Base-by-base conservation (phyloP, 30 jellyfish, hydroid and myxozoan species). In the Cassiopea xamachana region DNA sequence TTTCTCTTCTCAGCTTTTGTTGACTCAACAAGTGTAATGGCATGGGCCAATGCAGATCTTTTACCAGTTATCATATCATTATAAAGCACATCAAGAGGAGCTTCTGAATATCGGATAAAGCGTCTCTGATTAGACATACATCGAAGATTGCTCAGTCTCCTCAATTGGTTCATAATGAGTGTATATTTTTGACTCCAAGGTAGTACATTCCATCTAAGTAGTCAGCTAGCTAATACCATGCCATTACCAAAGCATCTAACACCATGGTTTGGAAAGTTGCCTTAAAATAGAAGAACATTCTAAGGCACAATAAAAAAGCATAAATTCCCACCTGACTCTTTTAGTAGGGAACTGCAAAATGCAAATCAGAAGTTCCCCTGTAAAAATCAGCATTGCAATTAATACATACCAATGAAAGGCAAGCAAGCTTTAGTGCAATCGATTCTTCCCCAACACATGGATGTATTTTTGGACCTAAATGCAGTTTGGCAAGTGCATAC, bases 1-100 rank as follows among this genome's bases (percentile, higher is more conserved):
- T 44, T 67, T 43, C 95, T 91, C 47, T 94, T 92, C 19, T 77
- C 92, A 7, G 80, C 89, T 7, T 69, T 83, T 50, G 98, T 97
- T 61, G 99, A 97, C 72, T 97, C 99, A 55, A 89, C 97, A 27
- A 97, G 93, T 0, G 99, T 93, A 5, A 97, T 97, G 0, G 98
- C 97, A 18, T 85, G 91, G 1, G 99, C 98, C 13, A 97, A 84
- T 19, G 99, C 95, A 14, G 97, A 87, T 60, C 99, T 86, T 69
- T 94, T 89, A 14, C 98, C 97, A 15, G 50, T 61, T 51, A 91
- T 86, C 89, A 97, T 70, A 15, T 82, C 93, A 10, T 88, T 69
- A 87, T 71, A 95, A 45, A 95, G 73, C 6, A 90, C 89, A 46
- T 94, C 96, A 71, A 87, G 80, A 60, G 96, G 71, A 12, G 91